A percentile compares a stretch with the other conserved stretches of the same genome.
phyloP scores from a whole-genome alignment of 2,113 vertebrate species.

The Odontesthes bonariensis region DNA sequence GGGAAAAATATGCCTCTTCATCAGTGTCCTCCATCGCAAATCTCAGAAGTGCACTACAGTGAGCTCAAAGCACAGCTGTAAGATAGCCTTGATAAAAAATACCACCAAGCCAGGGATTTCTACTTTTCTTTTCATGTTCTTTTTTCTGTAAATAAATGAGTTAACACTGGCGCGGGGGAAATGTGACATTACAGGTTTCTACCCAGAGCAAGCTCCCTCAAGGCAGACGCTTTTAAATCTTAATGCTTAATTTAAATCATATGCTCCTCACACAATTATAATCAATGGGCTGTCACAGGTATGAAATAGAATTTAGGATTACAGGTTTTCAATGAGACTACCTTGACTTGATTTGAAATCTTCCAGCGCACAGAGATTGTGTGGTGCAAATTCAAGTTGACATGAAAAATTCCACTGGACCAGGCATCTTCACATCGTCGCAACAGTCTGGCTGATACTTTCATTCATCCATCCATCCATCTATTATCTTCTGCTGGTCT shows the following conservation, averaged over 20 bases:
- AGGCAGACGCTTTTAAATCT: slow-evolving; percentile 21
- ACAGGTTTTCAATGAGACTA: slow-evolving; percentile 6
- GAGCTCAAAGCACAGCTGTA: slow-evolving; percentile 35
- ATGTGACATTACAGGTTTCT: slow-evolving; percentile 18
- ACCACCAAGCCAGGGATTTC: slow-evolving; percentile 44
- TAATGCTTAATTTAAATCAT: slow-evolving; percentile 6
- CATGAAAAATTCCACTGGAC: slow-evolving; percentile 15
- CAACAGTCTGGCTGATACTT: too few relatives aligned
- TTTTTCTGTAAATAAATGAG: slow-evolving; percentile 36
- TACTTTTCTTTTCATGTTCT: slow-evolving; percentile 36
- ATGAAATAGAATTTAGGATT: slow-evolving; percentile 19
- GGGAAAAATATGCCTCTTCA: slow-evolving; percentile 50
- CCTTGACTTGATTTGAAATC: neutral
- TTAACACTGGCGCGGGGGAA: slow-evolving; percentile 18
- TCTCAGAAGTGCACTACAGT: slow-evolving; percentile 46
- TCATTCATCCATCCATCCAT: too few relatives aligned
- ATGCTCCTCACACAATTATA: slow-evolving; percentile 27
- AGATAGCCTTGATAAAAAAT: slow-evolving; percentile 53
- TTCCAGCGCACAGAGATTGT: neutral
- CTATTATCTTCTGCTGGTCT: too few relatives aligned
- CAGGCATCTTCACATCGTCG: neutral
- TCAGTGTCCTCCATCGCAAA: slow-evolving; percentile 43
- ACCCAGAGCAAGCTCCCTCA: slow-evolving; percentile 3
- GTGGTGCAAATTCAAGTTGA: neutral
- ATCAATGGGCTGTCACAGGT: slow-evolving; percentile 45